Conservation (phyloP, 2,113 vertebrate species). For the Muntiacus muntjak region DNA sequence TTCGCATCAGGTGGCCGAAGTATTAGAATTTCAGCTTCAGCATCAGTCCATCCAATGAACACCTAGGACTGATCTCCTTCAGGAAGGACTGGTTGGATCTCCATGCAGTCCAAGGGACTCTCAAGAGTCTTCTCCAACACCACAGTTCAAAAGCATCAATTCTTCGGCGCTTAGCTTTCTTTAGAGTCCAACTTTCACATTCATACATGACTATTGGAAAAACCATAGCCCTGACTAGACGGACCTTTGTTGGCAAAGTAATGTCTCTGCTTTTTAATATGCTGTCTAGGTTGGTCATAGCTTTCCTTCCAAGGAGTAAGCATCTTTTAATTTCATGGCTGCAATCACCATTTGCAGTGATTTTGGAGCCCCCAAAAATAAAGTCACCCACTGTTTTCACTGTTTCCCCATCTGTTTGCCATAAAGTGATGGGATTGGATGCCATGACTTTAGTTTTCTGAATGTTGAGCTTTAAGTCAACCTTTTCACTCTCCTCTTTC, state of each 20-base stretch:
- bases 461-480: neutral
- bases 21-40: neutral
- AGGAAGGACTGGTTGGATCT: neutral
- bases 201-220: neutral
- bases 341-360: neutral
- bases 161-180: neutral
- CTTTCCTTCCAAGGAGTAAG: neutral
- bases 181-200: neutral
- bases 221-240: neutral
- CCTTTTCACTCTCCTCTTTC: neutral
- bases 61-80: neutral
- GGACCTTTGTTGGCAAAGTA: neutral
- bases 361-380: neutral
- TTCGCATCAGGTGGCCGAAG: neutral
- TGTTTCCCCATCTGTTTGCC: neutral
- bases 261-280: neutral
- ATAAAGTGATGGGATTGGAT: neutral
- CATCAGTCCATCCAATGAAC: neutral
- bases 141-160: neutral
- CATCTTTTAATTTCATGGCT: neutral
- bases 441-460: neutral
- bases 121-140: neutral
- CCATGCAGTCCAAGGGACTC: neutral
- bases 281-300: neutral
- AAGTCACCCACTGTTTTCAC: neutral